Conservation (phyloP, 2,888 invertebrate genomes). For the Sphaerophoria taeniata region DNA sequence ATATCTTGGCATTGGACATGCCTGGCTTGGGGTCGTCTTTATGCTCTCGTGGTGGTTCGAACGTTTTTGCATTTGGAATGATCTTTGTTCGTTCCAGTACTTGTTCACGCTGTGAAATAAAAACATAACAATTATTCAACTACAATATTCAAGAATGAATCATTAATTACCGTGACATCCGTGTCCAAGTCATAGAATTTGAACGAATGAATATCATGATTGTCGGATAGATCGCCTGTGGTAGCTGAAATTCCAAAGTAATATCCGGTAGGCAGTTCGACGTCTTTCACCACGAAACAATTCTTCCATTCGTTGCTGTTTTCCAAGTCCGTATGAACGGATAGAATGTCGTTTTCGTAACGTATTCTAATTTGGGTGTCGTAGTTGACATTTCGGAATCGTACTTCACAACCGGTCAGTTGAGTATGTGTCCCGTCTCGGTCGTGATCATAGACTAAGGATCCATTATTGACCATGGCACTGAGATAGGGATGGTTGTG, state of each 20-base stretch:
- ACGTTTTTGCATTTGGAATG: constrained; percentile 93
- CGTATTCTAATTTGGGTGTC: constrained; percentile 95
- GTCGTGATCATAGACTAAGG: constrained; percentile 98
- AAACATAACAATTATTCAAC: neutral
- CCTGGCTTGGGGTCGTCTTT: constrained; percentile 94
- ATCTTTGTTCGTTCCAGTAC: constrained; percentile 89
- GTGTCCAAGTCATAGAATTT: constrained; percentile 96
- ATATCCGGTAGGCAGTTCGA: constrained; percentile 96
- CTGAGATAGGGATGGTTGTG: constrained; percentile 99
- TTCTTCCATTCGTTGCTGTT: constrained; percentile 97
- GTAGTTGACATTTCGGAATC: constrained; percentile 94
- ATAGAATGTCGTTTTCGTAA: constrained; percentile 95
- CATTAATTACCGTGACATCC: constrained; percentile 84
- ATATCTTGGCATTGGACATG: constrained; percentile 95
- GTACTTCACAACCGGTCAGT: constrained; percentile 97
- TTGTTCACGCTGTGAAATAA: constrained; percentile 78
- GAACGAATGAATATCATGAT: constrained; percentile 96
- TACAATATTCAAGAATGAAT: neutral
- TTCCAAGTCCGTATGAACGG: constrained; percentile 95
- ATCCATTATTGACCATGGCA: constrained; percentile 98
- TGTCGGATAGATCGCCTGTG: constrained; percentile 98
- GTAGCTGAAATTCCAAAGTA: constrained; percentile 97
- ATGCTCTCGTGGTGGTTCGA: constrained; percentile 95
- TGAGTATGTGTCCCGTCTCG: constrained; percentile 99
- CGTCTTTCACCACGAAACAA: constrained; percentile 94